Percentiles rank a stretch among this genome's conserved stretches.
These are phyloP conservation scores for Stenodera caucasica DNA, from an alignment of 2,888 invertebrate species.

Conservation along the genomic window DNA sequence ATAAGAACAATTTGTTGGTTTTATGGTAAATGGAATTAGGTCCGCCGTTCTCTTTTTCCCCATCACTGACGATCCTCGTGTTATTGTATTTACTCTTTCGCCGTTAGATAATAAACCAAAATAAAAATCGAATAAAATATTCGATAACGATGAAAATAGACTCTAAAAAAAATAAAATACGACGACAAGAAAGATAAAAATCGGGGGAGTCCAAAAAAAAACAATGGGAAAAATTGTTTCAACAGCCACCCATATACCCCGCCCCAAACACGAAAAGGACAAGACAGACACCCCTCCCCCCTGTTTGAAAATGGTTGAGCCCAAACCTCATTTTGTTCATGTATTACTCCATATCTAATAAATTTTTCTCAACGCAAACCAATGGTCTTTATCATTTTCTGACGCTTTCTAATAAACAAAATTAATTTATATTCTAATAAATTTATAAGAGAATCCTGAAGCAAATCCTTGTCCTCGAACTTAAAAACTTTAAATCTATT, in stretches of 20 bases:
- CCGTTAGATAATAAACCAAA: not conserved
- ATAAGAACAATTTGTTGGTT: too few species aligned
- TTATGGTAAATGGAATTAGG: not conserved
- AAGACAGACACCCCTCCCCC: conserved; percentile 54
- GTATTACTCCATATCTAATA: conserved; percentile 52
- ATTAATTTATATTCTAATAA: conserved; percentile 12
- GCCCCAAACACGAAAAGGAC: conserved; percentile 47
- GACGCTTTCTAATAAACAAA: conserved; percentile 33
- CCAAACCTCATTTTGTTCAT: conserved; percentile 59
- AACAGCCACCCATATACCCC: conserved; percentile 28
- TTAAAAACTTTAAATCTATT: too few species aligned
- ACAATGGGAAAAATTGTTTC: conserved; percentile 7
- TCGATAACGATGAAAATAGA: not conserved
- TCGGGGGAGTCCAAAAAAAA: conserved; percentile 5
- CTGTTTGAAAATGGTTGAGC: conserved; percentile 54
- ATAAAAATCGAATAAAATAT: not conserved
- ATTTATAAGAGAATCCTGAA: not conserved
- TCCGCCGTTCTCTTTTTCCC: not conserved
- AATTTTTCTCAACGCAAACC: conserved; percentile 53
- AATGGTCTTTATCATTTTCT: conserved; percentile 37
- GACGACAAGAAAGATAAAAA: not conserved
- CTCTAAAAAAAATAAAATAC: not conserved
- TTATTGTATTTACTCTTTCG: not conserved
- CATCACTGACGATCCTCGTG: not conserved
- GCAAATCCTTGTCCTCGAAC: not conserved